Evolutionary conservation across 2,113 vertebrate genomes (phyloP), one percentile per base, ranked within the genome.

Genomic region (Muntiacus muntjak): DNA sequence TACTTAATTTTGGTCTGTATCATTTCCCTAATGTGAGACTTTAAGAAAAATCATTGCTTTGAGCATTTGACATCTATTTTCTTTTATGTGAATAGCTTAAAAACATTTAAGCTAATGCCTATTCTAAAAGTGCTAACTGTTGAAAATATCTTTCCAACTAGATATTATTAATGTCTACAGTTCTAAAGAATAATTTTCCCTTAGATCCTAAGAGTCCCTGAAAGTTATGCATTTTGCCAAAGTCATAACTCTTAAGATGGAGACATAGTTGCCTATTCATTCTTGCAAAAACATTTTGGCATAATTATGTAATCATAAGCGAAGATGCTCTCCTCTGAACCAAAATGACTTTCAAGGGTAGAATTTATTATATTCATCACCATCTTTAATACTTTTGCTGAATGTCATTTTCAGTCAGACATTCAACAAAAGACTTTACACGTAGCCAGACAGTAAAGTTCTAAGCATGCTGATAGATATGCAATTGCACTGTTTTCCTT

Each of bases 91-190:
- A 95, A 64, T n/a, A 84, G 50, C 54, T 83, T 91, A 62, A 83
- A 93, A 88, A 58, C 55, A 74, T 71, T 91, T 54, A 54, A 91
- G 40, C 43, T 54, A 81, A 67, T 62, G 26, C 58, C 60, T 95
- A 62, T 89, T 97, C 91, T 92, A 47, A 97, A 95, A 96, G 76
- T 54, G 86, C 50, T 83, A 87, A 91, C 40, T 76, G 60, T 81
- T 93, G 50, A 89, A 90, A 95, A 64, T 57, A 33, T 54, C 93
- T 97, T 97, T 93, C 45, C 67, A 97, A 60, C n/a, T 45, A 85
- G 50, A 87, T 26, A 60, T 89, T 45, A 55, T 91, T 83, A 78
- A 82, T 40, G 64, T 81, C 91, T 92, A 12, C 16, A 64, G 71
- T 52, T 91, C 89, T 62, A 16, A 71, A 21, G n/a, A 94, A 85